These are phyloP conservation scores for Lepisosteus oculatus DNA, from an alignment of 2,113 vertebrate species.

Conservation along the genomic window DNA sequence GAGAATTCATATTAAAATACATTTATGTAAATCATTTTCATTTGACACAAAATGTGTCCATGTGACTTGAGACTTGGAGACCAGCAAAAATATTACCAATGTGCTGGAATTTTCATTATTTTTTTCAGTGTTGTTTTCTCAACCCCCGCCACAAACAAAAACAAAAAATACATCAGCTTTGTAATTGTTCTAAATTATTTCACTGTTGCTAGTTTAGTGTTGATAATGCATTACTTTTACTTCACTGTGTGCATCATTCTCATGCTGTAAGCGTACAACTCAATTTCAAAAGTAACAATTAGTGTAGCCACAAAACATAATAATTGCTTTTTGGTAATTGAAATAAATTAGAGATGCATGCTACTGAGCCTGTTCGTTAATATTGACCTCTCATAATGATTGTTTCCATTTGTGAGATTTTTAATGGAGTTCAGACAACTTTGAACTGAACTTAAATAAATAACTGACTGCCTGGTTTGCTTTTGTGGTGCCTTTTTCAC, in stretches of 20 bases:
- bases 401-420: slow-evolving; percentile 71
- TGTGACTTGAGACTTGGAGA: too few species aligned
- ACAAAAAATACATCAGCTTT: too few species aligned
- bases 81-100: too few species aligned
- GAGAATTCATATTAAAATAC: too few species aligned
- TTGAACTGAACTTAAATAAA: slow-evolving; percentile 53
- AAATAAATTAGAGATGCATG: slow-evolving; percentile 69
- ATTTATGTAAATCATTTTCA: too few species aligned
- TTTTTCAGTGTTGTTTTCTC: too few species aligned
- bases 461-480: slow-evolving; percentile 51
- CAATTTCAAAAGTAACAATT: slow-evolving; percentile 62
- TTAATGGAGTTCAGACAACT: slow-evolving; percentile 64
- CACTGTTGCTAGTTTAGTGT: too few species aligned
- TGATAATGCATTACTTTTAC: too few species aligned
- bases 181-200: too few species aligned
- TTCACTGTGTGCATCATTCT: background rate
- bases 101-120: too few species aligned
- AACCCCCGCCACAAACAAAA: too few species aligned
- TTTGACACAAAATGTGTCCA: too few species aligned
- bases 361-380: slow-evolving; percentile 57
- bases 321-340: slow-evolving; percentile 54
- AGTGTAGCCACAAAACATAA: slow-evolving; percentile 59
- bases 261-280: background rate
- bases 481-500: background rate
- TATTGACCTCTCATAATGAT: slow-evolving; percentile 67